Evolutionary conservation across 2,113 vertebrate genomes (phyloP).

Genomic region (Arizona elegans): DNA sequence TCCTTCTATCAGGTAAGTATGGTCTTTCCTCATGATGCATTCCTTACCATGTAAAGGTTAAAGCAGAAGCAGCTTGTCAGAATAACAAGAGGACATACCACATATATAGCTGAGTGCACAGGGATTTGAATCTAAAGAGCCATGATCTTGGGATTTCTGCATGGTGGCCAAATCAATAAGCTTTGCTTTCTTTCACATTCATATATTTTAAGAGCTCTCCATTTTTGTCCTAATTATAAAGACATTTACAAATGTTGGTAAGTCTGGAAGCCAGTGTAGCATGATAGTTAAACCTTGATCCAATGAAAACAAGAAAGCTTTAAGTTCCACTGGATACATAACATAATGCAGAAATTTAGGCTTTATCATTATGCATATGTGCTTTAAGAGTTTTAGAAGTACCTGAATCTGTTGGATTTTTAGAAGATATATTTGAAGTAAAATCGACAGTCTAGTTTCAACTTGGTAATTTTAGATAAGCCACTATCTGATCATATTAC

Average conservation of each 20-base stretch:
- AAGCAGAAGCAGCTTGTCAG: neutral
- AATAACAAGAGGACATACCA: neutral
- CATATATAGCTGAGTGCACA: neutral
- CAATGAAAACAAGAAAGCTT: neutral
- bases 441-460: neutral
- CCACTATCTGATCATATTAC: neutral
- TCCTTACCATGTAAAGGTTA: neutral
- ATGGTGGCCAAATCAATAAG: neutral
- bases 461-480: neutral
- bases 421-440: neutral
- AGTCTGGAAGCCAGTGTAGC: neutral
- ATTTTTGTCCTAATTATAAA: neutral
- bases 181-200: neutral
- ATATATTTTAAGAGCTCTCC: neutral
- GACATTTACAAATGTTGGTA: neutral
- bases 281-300: neutral
- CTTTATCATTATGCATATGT: neutral
- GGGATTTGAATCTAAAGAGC: neutral
- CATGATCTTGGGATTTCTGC: neutral
- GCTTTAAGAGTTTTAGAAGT: neutral
- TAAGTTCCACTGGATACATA: neutral
- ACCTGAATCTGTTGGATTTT: neutral
- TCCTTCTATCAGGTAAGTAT: neutral
- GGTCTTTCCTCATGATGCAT: neutral
- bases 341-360: neutral